Evolutionary conservation across 2,888 invertebrate genomes (phyloP).

Genomic region (Torymus aiolomorphi): DNA sequence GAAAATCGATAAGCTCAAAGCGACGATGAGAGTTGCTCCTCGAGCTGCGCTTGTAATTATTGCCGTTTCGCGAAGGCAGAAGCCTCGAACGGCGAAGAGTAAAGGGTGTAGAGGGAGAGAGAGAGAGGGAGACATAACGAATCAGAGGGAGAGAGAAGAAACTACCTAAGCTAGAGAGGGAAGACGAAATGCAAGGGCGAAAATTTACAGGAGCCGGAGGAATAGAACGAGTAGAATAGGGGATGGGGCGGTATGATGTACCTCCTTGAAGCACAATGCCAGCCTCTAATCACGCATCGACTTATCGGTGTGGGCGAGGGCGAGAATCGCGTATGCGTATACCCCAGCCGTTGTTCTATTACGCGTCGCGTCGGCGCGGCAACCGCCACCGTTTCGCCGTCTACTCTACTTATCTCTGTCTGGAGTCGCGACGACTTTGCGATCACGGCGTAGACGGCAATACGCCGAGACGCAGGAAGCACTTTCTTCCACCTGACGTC

Average conservation of each 20-base stretch:
- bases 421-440: conserved; percentile 3
- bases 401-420: conserved; percentile 54
- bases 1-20: conserved; percentile 74
- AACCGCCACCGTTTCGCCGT: background rate
- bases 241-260: conserved; percentile 54
- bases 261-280: conserved; percentile 72
- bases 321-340: conserved; percentile 62
- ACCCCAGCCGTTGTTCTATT: conserved; percentile 30
- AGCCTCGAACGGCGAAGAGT: conserved; percentile 50
- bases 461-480: conserved; percentile 63
- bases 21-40: conserved; percentile 60
- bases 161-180: background rate
- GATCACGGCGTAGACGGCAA: conserved; percentile 4
- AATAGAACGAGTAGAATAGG: conserved; percentile 48
- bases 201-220: conserved; percentile 33
- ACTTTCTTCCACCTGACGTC: conserved; percentile 52
- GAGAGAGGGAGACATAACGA: background rate
- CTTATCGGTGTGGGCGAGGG: conserved; percentile 65
- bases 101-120: conserved; percentile 32
- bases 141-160: conserved; percentile 1
- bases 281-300: conserved; percentile 75
- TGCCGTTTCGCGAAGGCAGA: conserved; percentile 62
- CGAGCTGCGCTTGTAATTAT: conserved; percentile 72
- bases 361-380: background rate
- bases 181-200: conserved; percentile 1